Evolutionary conservation across 2,113 vertebrate species (phyloP).

Genomic region (Scophthalmus maximus): DNA sequence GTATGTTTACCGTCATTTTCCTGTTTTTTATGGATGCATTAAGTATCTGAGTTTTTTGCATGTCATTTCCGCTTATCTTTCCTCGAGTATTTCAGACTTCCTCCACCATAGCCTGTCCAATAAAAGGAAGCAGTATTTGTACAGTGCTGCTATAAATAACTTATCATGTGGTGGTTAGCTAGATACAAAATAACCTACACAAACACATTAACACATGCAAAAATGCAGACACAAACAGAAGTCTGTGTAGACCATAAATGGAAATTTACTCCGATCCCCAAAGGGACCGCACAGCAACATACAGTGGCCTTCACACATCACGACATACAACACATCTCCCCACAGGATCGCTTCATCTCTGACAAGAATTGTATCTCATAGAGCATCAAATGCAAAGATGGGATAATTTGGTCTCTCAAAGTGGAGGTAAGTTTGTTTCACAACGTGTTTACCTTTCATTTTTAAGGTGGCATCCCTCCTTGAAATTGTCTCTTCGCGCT

Average conservation of each 20-base stretch:
- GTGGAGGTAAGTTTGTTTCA: too few species aligned
- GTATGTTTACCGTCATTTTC: background rate
- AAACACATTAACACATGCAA: background rate
- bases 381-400: too few species aligned
- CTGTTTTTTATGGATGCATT: too few species aligned
- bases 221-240: background rate
- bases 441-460: too few species aligned
- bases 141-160: background rate
- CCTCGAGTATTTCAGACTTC: background rate
- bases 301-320: too few species aligned
- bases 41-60: background rate
- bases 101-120: background rate
- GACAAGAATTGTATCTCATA: too few species aligned
- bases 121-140: slow-evolving; percentile 2
- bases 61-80: background rate
- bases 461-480: too few species aligned
- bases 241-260: background rate
- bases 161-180: background rate
- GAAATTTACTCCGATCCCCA: background rate
- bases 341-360: too few species aligned
- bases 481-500: too few species aligned
- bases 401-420: background rate
- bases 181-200: background rate
- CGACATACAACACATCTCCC: too few species aligned
- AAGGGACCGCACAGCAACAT: background rate